Base-by-base conservation (phyloP, 2,888 invertebrate species). In the Cosmopolites sordidus region DNA sequence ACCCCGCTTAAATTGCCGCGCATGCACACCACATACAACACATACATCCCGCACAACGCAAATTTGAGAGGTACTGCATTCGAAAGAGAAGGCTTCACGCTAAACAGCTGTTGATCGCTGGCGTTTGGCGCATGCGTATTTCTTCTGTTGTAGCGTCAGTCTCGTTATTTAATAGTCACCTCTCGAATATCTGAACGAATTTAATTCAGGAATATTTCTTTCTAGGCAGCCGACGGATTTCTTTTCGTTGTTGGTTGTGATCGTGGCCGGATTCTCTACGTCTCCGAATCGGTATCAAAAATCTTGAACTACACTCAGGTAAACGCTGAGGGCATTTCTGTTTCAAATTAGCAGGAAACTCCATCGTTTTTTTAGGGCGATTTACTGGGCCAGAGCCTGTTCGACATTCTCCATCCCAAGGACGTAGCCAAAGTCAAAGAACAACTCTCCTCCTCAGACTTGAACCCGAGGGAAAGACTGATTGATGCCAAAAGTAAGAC, bases 371-470 rank as follows among this genome's bases (percentile, higher is more conserved):
- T 70, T 16, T 77, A 90, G 87, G 81, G 84, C 49, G 95, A 96
- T 70, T 77, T 96, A 45, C 71, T 94, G 54, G 94, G 94, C 0
- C 93, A 94, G 75, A 94, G 92, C 70, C 82, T 93, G 79, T 95
- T 96, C 72, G 95, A 96, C 73, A 90, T 94, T 59, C 76, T 96
- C 40, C 95, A 96, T 72, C 94, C 94, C 0, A 92, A 93, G 72
- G 96, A 96, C 74, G 89, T 96, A 30, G 87, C 87, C 51, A 95
- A 94, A 75, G 92, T 95, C 3, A 96, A 96, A 71, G 95, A 95
- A 69, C 95, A 96, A 73, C 78, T 96, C 3, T 91, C 92, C 0
- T 89, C 93, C 0, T 87, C 92, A 0, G 93, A 95, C 75, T 81
- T 92, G 60, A 87, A 87, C 62, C 92, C 93, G 0, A 78, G 93